Base-by-base conservation (phyloP, 2,113 vertebrate genomes). In the Syrmaticus mikado region DNA sequence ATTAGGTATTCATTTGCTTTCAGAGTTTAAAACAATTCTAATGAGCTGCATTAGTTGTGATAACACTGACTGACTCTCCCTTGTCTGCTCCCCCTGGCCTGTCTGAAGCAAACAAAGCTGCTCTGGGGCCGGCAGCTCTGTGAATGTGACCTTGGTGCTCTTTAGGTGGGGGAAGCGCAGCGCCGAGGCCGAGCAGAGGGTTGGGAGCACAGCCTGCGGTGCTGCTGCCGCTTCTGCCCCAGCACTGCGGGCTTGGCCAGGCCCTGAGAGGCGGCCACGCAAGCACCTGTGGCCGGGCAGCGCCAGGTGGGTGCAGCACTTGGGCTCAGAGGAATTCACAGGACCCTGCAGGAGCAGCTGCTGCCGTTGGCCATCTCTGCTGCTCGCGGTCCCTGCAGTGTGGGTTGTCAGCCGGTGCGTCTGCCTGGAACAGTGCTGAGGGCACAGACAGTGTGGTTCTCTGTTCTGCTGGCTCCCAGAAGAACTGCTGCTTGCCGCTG, bases 1-100 rank as follows among this genome's bases (percentile, higher is more conserved):
- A 95, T 97, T 97, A 97, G 96, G 80, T 95, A 96, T 97, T 96
- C 96, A 95, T 96, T 97, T 97, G 95, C 96, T 97, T 95, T 96
- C 92, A 85, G 93, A 97, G 90, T 96, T 96, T 97, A 95, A 97
- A 97, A 96, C 93, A 94, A 97, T 96, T 92, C 95, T 97, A 97
- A 97, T 95, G 93, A 97, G 95, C 95, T 94, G 87, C 95, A 96
- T 97, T 96, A 96, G 95, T 94, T 95, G 94, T 91, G 85, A 80
- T 95, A 96, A 95, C 95, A 94, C 94, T 95, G 94, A 92, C 77
- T 81, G 87, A 92, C 89, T 96, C 82, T 94, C 81, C 77, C 93
- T 88, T 55, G 87, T 89, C 94, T 90, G 85, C 80, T 95, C 68
- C 93, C 92, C 45, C 91, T 41, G 95, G 91, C 94, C 87, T 72